Percentiles rank a stretch among this genome's conserved stretches.
Conservation (phyloP, 2,888 invertebrate genomes). For the Carterocephalus palaemon region DNA sequence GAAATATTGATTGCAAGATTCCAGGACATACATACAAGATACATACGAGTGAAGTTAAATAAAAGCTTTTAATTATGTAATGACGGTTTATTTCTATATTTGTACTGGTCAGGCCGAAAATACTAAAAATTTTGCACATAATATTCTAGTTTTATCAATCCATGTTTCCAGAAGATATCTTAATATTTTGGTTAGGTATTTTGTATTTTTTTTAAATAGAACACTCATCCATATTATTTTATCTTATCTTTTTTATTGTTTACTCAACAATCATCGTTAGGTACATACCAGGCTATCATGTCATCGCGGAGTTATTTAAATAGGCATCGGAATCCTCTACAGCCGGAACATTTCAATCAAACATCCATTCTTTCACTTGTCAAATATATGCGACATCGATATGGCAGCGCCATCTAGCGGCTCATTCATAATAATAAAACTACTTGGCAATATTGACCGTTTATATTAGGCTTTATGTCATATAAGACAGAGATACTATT, state of each 20-base stretch:
- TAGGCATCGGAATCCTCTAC: constrained; percentile 20
- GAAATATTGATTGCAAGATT: no score
- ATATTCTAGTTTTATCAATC: no score
- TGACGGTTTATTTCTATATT: no score
- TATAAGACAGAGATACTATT: constrained; percentile 58
- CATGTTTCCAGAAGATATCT: no score
- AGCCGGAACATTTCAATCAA: constrained; percentile 27
- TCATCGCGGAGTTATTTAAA: constrained; percentile 16
- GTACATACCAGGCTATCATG: constrained; percentile 17
- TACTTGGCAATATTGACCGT: constrained; percentile 32
- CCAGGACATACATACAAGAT: no score
- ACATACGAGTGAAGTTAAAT: no score
- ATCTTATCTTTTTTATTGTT: neutral
- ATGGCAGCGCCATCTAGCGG: constrained; percentile 61
- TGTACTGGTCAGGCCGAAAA: no score
- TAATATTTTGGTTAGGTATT: no score
- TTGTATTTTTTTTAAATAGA: no score
- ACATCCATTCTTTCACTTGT: constrained; percentile 29
- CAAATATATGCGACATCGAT: constrained; percentile 42
- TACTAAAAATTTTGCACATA: no score
- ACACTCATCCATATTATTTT: no score
- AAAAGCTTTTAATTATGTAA: no score
- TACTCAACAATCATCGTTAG: constrained; percentile 2
- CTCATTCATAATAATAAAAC: constrained; percentile 39
- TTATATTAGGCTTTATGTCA: constrained; percentile 50